Percentiles rank a stretch among this genome's conserved stretches.
These are phyloP conservation scores for Chrysaora quinquecirrha DNA, from an alignment of 30 jellyfish, hydroid and myxozoan species.

Conservation along the genomic window DNA sequence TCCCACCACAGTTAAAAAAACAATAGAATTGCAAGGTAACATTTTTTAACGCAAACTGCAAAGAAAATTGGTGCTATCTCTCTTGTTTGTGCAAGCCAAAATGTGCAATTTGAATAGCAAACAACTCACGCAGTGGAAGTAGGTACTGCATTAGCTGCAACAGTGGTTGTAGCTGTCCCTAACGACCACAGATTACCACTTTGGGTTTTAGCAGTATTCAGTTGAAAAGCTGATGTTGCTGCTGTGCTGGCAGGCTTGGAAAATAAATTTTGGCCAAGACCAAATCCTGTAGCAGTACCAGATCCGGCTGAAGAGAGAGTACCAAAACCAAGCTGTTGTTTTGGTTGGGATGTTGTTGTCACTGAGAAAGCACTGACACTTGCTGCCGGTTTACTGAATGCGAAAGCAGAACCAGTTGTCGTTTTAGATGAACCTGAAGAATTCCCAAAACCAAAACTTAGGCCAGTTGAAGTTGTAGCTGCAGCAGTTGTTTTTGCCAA, in stretches of 20 bases:
- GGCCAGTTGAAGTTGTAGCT: background rate
- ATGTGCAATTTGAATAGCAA: too few relatives aligned
- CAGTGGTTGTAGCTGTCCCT: slow-evolving; percentile 15
- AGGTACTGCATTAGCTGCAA: slow-evolving; percentile 22
- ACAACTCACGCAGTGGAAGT: slow-evolving; percentile 2
- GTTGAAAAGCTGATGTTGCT: slow-evolving; percentile 62
- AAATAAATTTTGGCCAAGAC: slow-evolving; percentile 65
- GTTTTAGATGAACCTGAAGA: background rate
- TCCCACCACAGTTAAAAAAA: too few relatives aligned
- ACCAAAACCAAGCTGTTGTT: slow-evolving; percentile 45
- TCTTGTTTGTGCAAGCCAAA: too few relatives aligned
- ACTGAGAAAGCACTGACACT: slow-evolving; percentile 56
- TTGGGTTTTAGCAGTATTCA: slow-evolving; percentile 40
- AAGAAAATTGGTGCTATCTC: too few relatives aligned
- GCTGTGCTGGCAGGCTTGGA: slow-evolving; percentile 51
- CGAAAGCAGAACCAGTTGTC: slow-evolving; percentile 8
- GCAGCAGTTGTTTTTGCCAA: slow-evolving; percentile 26
- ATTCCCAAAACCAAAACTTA: background rate
- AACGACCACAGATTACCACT: slow-evolving; percentile 29
- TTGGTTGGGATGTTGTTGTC: slow-evolving; percentile 19
- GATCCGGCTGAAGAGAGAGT: slow-evolving; percentile 20
- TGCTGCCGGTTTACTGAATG: slow-evolving; percentile 59
- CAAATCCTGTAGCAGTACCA: slow-evolving; percentile 31
- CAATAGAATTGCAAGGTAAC: too few relatives aligned
- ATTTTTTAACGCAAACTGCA: too few relatives aligned